Percentiles rank a stretch among this genome's conserved stretches.
These are phyloP conservation scores for Cryptocephalus moraei DNA, from an alignment of 2,888 invertebrate species.

Conservation along the genomic window DNA sequence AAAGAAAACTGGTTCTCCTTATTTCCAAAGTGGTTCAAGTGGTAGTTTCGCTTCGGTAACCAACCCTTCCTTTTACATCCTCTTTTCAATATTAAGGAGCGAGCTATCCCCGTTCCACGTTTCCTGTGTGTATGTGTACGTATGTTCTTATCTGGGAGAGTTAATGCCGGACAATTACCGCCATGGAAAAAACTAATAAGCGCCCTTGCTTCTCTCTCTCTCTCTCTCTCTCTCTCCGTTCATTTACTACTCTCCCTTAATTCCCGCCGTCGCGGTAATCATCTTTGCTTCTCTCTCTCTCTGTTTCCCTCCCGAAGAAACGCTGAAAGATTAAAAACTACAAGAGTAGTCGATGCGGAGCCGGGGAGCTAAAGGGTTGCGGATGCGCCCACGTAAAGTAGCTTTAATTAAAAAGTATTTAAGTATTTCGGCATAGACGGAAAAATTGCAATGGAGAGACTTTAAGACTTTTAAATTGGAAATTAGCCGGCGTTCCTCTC, in stretches of 20 bases:
- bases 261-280: conserved; percentile 20
- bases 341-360: conserved; percentile 22
- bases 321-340: conserved; percentile 28
- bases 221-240: conserved; percentile 19
- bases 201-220: conserved; percentile 16
- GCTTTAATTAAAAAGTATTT: conserved; percentile 31
- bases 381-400: conserved; percentile 22
- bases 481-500: conserved; percentile 9
- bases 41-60: too few relatives aligned
- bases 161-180: conserved; percentile 18
- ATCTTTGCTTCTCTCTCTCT: conserved; percentile 25
- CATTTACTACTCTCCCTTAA: conserved; percentile 21
- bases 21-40: too few relatives aligned
- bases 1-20: too few relatives aligned
- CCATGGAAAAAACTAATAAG: conserved; percentile 15
- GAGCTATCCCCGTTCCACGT: neutral
- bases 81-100: too few relatives aligned
- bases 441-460: conserved; percentile 19
- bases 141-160: conserved; percentile 11
- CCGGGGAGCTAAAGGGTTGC: conserved; percentile 25
- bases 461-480: conserved; percentile 15
- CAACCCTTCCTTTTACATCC: too few relatives aligned
- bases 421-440: conserved; percentile 20
- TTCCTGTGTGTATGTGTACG: conserved; percentile 1
- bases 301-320: too few relatives aligned